phyloP scores from a whole-genome alignment of 2,113 vertebrate genomes.

The Hoplias malabaricus region DNA sequence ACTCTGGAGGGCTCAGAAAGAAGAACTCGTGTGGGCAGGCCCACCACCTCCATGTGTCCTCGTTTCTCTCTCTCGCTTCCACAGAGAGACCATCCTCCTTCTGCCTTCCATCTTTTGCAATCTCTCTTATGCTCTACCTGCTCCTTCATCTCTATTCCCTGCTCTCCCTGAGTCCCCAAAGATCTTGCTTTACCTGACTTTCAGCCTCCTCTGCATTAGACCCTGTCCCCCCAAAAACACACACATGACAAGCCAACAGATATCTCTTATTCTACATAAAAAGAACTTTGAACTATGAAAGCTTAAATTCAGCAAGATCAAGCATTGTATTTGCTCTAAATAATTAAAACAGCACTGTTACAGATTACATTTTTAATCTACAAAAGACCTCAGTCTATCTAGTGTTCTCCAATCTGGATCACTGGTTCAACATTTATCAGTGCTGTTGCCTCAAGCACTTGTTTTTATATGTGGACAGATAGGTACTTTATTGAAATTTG shows the following conservation, averaged over 20 bases:
- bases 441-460: background rate
- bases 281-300: background rate
- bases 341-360: background rate
- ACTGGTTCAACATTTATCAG: background rate
- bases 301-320: background rate
- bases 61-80: conserved; percentile 40
- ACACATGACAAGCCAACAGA: background rate
- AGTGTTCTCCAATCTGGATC: background rate
- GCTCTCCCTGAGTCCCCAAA: conserved; percentile 20
- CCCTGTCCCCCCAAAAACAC: conserved; percentile 20
- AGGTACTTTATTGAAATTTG: background rate
- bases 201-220: background rate
- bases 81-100: conserved; percentile 27
- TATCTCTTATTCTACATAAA: background rate
- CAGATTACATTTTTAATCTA: background rate
- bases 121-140: conserved; percentile 1
- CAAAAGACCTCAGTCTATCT: background rate
- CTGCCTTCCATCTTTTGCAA: background rate
- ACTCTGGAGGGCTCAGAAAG: conserved; percentile 54
- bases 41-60: conserved; percentile 60
- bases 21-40: conserved; percentile 60
- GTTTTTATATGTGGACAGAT: background rate
- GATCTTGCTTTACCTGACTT: conserved; percentile 13
- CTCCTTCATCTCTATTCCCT: conserved; percentile 18
- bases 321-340: background rate